Percentiles rank a stretch among this genome's conserved stretches.
These are phyloP conservation scores for Porites rus DNA, from an alignment of 92 coral and sea anemone species.

Conservation along the genomic window DNA sequence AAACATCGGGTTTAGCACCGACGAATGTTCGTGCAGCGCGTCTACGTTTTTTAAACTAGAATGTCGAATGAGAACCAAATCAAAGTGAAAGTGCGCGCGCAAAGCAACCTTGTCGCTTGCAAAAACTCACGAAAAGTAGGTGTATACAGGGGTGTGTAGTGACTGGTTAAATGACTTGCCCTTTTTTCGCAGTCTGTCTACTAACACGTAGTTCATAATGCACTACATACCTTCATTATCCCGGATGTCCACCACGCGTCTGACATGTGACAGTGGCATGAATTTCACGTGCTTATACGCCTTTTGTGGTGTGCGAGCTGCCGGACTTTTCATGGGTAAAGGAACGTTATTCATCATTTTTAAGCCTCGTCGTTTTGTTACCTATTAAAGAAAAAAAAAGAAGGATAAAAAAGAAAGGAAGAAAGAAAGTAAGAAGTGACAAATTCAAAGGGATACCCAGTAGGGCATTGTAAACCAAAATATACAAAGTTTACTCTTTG, in stretches of 20 bases:
- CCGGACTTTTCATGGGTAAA: constrained; percentile 95
- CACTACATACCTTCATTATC: constrained; percentile 85
- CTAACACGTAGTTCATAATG: neutral
- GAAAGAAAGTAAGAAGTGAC: neutral
- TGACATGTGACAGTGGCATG: constrained; percentile 92
- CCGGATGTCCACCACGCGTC: constrained; percentile 93
- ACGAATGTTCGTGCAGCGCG: too few species aligned
- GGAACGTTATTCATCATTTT: constrained; percentile 70
- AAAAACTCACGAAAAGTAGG: too few species aligned
- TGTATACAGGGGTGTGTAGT: too few species aligned
- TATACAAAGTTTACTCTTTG: too few species aligned
- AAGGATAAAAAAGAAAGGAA: neutral
- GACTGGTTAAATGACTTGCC: too few species aligned
- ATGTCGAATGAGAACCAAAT: too few species aligned
- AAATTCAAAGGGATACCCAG: too few species aligned
- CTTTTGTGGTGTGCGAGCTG: constrained; percentile 89
- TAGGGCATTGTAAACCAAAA: too few species aligned
- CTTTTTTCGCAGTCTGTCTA: neutral
- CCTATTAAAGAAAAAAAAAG: constrained; percentile 46
- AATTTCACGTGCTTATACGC: constrained; percentile 97
- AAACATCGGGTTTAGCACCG: too few species aligned
- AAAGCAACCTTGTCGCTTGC: too few species aligned
- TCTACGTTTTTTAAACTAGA: too few species aligned
- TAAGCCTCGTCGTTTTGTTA: constrained; percentile 94
- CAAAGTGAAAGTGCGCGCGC: too few species aligned